Evolutionary conservation across 2,797 vertebrate species (phyloP).

Genomic region (Pachyuromys duprasi): DNA sequence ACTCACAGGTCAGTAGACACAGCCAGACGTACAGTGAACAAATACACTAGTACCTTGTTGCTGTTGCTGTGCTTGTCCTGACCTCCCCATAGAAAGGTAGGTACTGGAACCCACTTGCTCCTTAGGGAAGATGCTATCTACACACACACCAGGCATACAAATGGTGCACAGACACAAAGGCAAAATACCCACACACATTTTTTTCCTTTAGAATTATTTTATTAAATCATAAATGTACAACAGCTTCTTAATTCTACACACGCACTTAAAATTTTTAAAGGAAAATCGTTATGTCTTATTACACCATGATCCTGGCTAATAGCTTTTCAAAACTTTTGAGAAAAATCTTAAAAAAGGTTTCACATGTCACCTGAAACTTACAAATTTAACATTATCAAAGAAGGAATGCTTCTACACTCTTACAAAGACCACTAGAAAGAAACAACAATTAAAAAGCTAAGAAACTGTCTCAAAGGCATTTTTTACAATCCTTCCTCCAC

Average conservation of each 20-base stretch:
- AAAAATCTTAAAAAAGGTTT: constrained; percentile 93
- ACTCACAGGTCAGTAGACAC: neutral
- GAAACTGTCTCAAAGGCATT: constrained; percentile 94
- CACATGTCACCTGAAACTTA: constrained; percentile 93
- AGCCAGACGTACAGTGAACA: neutral
- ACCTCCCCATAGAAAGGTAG: neutral
- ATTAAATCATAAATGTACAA: constrained; percentile 95
- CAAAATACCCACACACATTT: neutral
- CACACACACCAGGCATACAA: neutral
- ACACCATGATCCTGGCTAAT: constrained; percentile 94
- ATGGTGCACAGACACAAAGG: neutral
- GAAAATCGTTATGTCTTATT: constrained; percentile 92
- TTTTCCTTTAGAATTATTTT: constrained; percentile 94
- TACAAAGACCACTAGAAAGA: constrained; percentile 94
- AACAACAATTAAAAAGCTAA: constrained; percentile 94
- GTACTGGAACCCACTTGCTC: neutral
- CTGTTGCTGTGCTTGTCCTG: neutral
- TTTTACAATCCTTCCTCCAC: constrained; percentile 94
- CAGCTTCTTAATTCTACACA: constrained; percentile 94
- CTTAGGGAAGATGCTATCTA: neutral
- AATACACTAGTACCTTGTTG: no score
- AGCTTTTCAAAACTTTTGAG: constrained; percentile 92
- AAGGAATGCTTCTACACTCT: constrained; percentile 93
- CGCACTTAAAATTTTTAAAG: constrained; percentile 93
- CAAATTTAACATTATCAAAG: constrained; percentile 94